Conservation (phyloP, 2,797 vertebrate genomes). For the Anguilla pacifica region DNA sequence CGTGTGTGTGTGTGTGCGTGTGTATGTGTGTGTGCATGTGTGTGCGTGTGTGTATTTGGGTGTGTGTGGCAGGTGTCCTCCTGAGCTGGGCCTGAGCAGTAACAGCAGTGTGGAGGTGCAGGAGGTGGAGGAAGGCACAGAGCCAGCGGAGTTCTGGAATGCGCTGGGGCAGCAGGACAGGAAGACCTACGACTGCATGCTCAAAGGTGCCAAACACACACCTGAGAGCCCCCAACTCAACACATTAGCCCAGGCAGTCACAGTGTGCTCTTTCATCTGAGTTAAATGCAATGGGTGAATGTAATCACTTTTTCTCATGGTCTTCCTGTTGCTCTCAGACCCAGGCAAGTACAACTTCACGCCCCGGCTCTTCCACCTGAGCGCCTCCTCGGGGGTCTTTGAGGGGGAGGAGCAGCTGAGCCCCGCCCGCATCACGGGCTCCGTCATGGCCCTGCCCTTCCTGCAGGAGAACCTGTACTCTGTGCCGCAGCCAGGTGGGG, state of each 20-base stretch:
- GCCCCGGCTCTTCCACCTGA: slow-evolving; percentile 76
- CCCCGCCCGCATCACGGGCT: slow-evolving; percentile 59
- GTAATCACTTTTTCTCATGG: neutral
- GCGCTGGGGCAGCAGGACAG: slow-evolving; percentile 73
- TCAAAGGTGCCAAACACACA: slow-evolving; percentile 67
- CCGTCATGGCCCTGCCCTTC: slow-evolving; percentile 74
- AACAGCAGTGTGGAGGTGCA: slow-evolving; percentile 57
- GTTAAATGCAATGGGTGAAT: neutral
- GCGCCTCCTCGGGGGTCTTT: slow-evolving; percentile 66
- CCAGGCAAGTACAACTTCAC: slow-evolving; percentile 79
- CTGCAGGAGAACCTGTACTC: slow-evolving; percentile 71
- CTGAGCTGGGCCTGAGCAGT: slow-evolving; percentile 67
- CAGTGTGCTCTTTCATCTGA: neutral
- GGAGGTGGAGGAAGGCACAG: slow-evolving; percentile 74
- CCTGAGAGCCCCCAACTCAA: neutral
- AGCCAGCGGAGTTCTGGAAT: slow-evolving; percentile 75
- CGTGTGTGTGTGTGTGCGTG: neutral
- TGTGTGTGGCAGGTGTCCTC: slow-evolving; percentile 61
- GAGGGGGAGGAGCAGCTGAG: slow-evolving; percentile 65
- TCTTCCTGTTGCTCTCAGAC: slow-evolving; percentile 59
- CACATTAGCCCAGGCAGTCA: neutral
- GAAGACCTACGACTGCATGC: slow-evolving; percentile 81
- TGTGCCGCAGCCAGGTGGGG: slow-evolving; percentile 69
- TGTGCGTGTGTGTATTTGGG: slow-evolving; percentile 31
- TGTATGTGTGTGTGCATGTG: slow-evolving; percentile 29